A percentile compares a stretch with the other conserved stretches of the same genome.
phyloP scores from a whole-genome alignment of 2,888 invertebrate species.

The Anaspis maculata region DNA sequence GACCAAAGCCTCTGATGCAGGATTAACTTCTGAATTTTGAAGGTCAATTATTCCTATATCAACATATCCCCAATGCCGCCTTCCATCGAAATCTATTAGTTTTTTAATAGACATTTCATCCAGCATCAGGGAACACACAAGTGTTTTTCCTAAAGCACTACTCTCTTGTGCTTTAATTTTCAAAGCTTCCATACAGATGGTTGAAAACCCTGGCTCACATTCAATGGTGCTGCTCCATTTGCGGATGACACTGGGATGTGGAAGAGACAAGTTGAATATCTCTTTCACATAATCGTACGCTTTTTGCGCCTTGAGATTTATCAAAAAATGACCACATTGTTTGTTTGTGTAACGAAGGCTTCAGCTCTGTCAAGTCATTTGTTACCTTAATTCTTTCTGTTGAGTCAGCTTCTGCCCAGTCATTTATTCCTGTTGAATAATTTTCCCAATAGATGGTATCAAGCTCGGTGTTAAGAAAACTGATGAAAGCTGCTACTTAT shows the following conservation, averaged over 20 bases:
- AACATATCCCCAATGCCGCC: conserved; percentile 7
- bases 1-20: too few relatives aligned
- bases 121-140: conserved; percentile 8
- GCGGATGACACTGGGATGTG: conserved; percentile 6
- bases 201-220: conserved; percentile 11
- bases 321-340: too few relatives aligned
- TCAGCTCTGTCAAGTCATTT: too few relatives aligned
- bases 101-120: conserved; percentile 14
- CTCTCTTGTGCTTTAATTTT: conserved; percentile 5
- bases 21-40: conserved; percentile 3
- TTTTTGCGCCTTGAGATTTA: too few relatives aligned
- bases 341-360: too few relatives aligned
- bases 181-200: conserved; percentile 1
- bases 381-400: too few relatives aligned
- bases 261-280: conserved; percentile 1
- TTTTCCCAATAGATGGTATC: too few relatives aligned
- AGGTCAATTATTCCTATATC: conserved; percentile 5
- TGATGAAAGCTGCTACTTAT: too few relatives aligned
- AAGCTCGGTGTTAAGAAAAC: too few relatives aligned
- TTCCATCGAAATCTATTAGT: conserved; percentile 10
- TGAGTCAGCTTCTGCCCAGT: too few relatives aligned
- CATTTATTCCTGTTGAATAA: too few relatives aligned
- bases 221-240: conserved; percentile 6
- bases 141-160: background rate
- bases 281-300: conserved; percentile 5